Evolutionary conservation across 2,113 vertebrate species (phyloP), one percentile per base, ranked within the genome.

Genomic region (Xiphorhynchus elegans): DNA sequence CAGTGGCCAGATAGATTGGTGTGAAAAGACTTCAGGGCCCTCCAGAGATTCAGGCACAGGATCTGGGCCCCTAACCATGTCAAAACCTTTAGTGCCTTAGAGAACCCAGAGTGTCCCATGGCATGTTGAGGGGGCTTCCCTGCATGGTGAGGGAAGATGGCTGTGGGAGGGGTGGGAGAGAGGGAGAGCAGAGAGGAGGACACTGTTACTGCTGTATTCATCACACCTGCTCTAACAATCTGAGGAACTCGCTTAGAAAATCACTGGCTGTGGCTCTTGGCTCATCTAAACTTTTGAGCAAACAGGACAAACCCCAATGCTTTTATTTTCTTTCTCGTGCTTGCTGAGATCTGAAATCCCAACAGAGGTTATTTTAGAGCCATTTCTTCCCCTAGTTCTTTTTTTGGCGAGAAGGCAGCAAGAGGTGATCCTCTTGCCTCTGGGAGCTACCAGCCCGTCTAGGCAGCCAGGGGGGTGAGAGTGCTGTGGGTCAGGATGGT

Each of bases 91-190:
- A 31, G 39, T 50, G 19, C 33, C 53, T 44, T 47, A n/a, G 35
- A 37, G 31, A 60, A 40, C 35, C 16, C 0, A 0, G 31, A 20
- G 14, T 25, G n/a, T 46, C 29, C 77, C 53, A 24, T 6, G 56
- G 8, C 0, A 6, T 17, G 2, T 0, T 2, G 31, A 80, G 21
- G 39, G 42, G 9, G 9, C 52, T 64, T 29, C 59, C 18, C 55
- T 55, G 35, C 17, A 25, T 14, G 2, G 11, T 1, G 11, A 49
- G 60, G 21, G 75, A 39, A 52, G 9, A 5, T 31, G 58, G 7
- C 46, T 19, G 26, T 39, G 59, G 67, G 83, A 67, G 31, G 26
- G 60, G 40, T 31, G 59, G 55, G 39, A 77, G 59, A 20, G 6
- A 21, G 59, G 14, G 23, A 29, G 6, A 8, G 3, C 4, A 23